Base-by-base conservation (phyloP, 2,797 vertebrate species). In the Hemibagrus guttatus region DNA sequence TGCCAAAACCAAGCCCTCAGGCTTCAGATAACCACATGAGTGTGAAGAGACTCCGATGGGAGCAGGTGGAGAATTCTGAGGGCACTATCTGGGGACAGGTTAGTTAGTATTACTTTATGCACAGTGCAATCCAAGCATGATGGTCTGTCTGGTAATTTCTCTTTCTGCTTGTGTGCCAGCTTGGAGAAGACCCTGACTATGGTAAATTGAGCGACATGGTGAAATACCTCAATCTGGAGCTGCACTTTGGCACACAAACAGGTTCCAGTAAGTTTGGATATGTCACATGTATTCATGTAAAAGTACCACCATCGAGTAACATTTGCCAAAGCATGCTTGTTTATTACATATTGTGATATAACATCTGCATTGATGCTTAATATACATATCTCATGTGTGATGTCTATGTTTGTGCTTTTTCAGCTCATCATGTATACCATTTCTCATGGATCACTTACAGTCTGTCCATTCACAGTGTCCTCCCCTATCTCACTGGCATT, bases 1-100 rank as follows among this genome's bases (percentile, higher is more conserved):
- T 96, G 85, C 95, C 95, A 83, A 96, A 96, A 56, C 90, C 93
- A 14, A 94, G 95, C 90, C 95, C 95, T 83, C 94, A 94, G 58
- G 92, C 96, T 64, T 95, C 96, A 0, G 97, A 98, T 87, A 98
- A 96, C 93, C 98, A 99, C 95, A 98, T 99, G 98, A 99, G 97
- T 0, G 98, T 99, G 91, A 99, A 99, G 94, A 94, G 98, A 87
- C 96, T 99, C 90, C 97, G 98, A 72, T 99, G 98, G 98, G 98
- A 99, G 93, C 98, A 99, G 93, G 98, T 99, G 95, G 98, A 99
- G 93, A 99, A 99, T 93, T 99, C 98, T 0, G 98, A 99, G 92
- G 98, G 98, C 78, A 99, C 98, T 88, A 99, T 99, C 90, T 99
- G 98, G 98, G 98, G 98, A 7, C 98, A 99, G 97, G 98, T 97